phyloP scores from a whole-genome alignment of 2,113 vertebrate species.

The Phocoena sinus region DNA sequence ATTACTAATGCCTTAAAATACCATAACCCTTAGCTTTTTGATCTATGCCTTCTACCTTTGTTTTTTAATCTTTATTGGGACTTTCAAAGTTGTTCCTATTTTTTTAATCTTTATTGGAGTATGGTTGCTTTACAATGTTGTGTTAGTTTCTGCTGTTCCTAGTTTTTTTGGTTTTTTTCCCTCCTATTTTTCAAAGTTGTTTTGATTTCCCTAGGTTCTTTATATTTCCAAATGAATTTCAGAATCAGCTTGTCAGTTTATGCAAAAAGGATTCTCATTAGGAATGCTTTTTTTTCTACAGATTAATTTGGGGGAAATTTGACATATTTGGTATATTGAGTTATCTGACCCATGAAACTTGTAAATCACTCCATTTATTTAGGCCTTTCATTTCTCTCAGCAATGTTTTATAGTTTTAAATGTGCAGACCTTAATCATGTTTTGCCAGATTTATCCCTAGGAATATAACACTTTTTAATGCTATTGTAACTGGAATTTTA shows the following conservation, averaged over 20 bases:
- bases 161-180: too few species aligned
- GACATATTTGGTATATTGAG: neutral
- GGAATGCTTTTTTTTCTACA: neutral
- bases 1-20: neutral
- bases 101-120: neutral
- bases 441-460: neutral
- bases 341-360: neutral
- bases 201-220: neutral
- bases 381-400: neutral
- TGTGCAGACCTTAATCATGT: neutral
- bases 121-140: too few species aligned
- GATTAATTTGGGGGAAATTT: neutral
- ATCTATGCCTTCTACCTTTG: neutral
- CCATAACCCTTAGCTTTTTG: neutral
- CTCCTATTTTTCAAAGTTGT: neutral
- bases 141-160: too few species aligned
- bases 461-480: neutral
- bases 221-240: neutral
- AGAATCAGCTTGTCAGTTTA: neutral
- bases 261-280: conserved; percentile 1
- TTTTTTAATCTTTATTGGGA: neutral
- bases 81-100: neutral
- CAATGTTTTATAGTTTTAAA: neutral
- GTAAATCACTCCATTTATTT: neutral
- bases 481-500: neutral